Percentiles rank a stretch among this genome's conserved stretches.
Conservation (phyloP, 2,113 vertebrate genomes). For the Urocitellus parryii region DNA sequence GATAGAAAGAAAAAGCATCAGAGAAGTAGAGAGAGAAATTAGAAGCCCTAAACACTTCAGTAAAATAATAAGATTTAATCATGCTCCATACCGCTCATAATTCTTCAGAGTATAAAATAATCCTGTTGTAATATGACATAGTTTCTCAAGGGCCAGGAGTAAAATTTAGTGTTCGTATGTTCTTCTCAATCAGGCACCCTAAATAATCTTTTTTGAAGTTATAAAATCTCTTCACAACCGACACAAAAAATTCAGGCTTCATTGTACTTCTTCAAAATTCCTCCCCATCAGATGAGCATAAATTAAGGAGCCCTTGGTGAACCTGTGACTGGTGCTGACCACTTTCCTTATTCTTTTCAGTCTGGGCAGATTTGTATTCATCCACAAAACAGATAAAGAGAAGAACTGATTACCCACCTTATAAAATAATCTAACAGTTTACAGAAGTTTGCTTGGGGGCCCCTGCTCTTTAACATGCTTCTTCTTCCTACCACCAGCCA, state of each 20-base stretch:
- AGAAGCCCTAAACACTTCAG: not conserved
- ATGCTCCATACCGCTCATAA: not conserved
- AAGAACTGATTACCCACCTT: not conserved
- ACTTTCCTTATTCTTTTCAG: not conserved
- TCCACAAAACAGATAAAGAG: not conserved
- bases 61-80: slow-evolving; percentile 29
- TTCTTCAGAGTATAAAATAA: slow-evolving; percentile 27
- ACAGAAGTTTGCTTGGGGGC: not conserved
- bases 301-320: not conserved
- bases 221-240: not conserved
- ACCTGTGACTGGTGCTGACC: not conserved
- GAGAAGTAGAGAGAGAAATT: not conserved
- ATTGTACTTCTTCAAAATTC: not conserved
- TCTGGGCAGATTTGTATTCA: not conserved
- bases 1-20: not conserved
- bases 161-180: not conserved
- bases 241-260: not conserved
- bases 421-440: too few relatives aligned
- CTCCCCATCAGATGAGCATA: not conserved
- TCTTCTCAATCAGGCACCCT: slow-evolving; percentile 32
- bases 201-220: not conserved
- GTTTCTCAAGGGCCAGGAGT: not conserved
- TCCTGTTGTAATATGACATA: not conserved
- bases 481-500: not conserved
- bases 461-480: not conserved